A percentile compares a stretch with the other conserved stretches of the same genome.
Conservation (phyloP, 2,797 vertebrate genomes). For the Gymnothorax javanicus region DNA sequence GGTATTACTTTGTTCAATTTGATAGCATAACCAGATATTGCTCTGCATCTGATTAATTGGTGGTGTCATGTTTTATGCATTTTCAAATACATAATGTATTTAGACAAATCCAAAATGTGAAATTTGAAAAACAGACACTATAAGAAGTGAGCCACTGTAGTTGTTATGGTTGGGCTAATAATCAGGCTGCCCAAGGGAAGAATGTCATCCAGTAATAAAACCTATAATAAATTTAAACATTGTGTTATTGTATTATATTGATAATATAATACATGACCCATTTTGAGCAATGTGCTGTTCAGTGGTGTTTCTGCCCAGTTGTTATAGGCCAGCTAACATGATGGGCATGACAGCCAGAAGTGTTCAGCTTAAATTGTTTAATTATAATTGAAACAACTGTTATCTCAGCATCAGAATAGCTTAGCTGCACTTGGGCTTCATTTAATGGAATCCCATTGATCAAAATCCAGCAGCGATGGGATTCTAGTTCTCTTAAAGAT, state of each 20-base stretch:
- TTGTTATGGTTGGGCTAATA: neutral
- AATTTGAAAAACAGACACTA: conserved; percentile 24
- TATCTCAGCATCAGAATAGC: neutral
- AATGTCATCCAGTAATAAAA: neutral
- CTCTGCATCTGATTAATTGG: conserved; percentile 36
- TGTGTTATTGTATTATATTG: neutral
- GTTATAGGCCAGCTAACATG: neutral
- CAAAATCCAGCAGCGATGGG: neutral
- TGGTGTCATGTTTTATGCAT: conserved; percentile 2
- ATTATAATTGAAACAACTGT: neutral
- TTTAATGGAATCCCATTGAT: neutral
- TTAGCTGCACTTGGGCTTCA: neutral
- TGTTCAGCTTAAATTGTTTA: neutral
- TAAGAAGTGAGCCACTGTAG: conserved; percentile 17
- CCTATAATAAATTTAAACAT: neutral
- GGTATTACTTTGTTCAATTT: conserved; percentile 44
- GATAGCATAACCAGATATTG: conserved; percentile 50
- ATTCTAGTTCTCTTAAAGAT: neutral
- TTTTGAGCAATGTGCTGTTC: neutral
- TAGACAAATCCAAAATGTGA: conserved; percentile 17
- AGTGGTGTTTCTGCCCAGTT: neutral
- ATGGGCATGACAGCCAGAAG: neutral
- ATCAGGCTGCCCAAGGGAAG: neutral
- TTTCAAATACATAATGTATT: conserved; percentile 29
- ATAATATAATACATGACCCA: neutral